Evolutionary conservation across 2,797 vertebrate genomes (phyloP), one percentile per base, ranked within the genome.

Genomic region (Spheniscus humboldti): DNA sequence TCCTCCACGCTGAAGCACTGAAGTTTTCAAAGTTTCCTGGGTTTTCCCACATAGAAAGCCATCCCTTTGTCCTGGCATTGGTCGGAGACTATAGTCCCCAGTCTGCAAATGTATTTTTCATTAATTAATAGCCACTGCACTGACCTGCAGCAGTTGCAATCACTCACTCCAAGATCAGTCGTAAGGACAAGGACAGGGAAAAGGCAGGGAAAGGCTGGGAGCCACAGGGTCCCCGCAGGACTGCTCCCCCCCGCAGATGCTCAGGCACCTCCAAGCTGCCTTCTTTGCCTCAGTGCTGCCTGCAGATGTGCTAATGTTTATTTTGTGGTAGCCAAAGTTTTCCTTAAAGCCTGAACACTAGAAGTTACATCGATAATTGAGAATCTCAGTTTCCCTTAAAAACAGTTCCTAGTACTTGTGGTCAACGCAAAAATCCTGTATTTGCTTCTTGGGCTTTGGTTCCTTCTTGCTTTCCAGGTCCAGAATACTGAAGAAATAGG

Each of bases 321-420:
- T 56, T n/a, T 43, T 37, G 2, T 6, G n/a, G 25, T 24, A 39
- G 48, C 27, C 43, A 53, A 57, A 68, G 9, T n/a, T 92, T 64
- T 55, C 35, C 66, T 60, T n/a, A 25, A 50, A 94, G 27, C 30
- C 69, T 53, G 35, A 78, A n/a, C 14, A 6, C 8, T 27, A 52
- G 18, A 52, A 71, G 11, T 76, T 39, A 27, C 0, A 0, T 39
- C 0, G 0, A 43, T 19, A 45, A 76, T 10, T 18, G 14, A 92
- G 74, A 87, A 92, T 60, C 56, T 80, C 41, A 9, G 9, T 45
- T 90, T 80, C 60, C 53, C 39, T 83, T 80, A 71, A n/a, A 83
- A 86, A 68, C 19, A 67, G 39, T 41, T 74, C 53, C 56, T 59
- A 7, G 2, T 33, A 8, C 28, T 83, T 83, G 53, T 15, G 64